Conservation (phyloP, 1,140 invertebrate genomes). For the Bombus waltoni region DNA sequence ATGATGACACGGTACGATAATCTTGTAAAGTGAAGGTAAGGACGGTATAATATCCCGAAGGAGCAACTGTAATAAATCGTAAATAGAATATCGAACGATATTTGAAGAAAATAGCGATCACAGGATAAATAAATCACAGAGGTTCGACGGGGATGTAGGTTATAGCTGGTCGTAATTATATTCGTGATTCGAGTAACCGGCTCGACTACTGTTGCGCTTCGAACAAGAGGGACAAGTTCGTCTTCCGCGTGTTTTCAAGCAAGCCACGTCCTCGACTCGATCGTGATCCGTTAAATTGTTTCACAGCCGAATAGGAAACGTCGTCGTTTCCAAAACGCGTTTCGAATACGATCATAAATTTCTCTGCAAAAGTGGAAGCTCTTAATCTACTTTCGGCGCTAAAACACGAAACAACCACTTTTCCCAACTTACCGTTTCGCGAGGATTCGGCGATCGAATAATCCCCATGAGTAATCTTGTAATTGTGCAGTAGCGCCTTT, state of each 20-base stretch:
- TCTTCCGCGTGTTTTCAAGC: constrained; percentile 40
- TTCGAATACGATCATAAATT: not conserved
- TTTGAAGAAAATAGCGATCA: not conserved
- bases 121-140: not conserved
- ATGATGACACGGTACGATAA: not conserved
- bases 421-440: constrained; percentile 72
- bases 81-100: not conserved
- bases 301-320: not conserved
- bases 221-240: constrained; percentile 32
- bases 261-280: not conserved
- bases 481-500: constrained; percentile 85
- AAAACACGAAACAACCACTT: not conserved
- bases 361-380: no score
- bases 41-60: not conserved
- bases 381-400: not conserved
- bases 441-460: constrained; percentile 75
- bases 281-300: constrained; percentile 25
- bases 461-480: constrained; percentile 76
- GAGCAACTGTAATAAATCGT: not conserved
- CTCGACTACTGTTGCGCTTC: constrained; percentile 35
- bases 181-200: constrained; percentile 42
- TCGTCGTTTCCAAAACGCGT: not conserved
- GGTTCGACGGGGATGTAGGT: constrained; percentile 23
- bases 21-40: not conserved
- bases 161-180: constrained; percentile 32